Base-by-base conservation (phyloP, 2,797 vertebrate species). In the Meda fulgida region DNA sequence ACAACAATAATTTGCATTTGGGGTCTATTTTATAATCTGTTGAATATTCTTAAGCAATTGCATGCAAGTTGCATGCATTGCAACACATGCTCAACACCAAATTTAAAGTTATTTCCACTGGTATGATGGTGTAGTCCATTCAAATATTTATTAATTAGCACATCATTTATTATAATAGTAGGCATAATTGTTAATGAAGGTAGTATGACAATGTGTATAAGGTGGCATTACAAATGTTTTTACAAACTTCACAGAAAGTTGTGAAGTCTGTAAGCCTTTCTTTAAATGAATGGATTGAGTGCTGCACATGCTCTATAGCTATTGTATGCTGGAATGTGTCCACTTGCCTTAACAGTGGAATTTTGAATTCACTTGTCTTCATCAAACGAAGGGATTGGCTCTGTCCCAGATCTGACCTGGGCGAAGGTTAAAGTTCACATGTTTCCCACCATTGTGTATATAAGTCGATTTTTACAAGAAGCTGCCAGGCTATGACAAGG, bases 361-460 rank as follows among this genome's bases (percentile, higher is more conserved):
- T 53, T 58, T 73, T 85, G 76, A 76, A 76, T 88, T 88, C 88
- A 89, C 70, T 88, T 86, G 67, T 85, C 86, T 83, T 87, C 69
- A 89, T 87, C 80, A 85, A 77, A 81, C 13, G 4, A 60, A 83
- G 21, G 31, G 86, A 82, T 89, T 85, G 86, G n/a, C 66, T 76
- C 58, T 83, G 89, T 88, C 87, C 88, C 16, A 46, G 82, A 83
- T 88, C 63, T 89, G 88, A 89, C 84, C 85, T 80, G 72, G 65
- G 63, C 55, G 26, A 72, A 83, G 90, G 87, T 73, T 83, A 91
- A 84, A 89, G 90, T 90, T 89, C 89, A 83, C 70, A 85, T 86
- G 87, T 89, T 92, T 92, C 90, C 89, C 89, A 90, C 88, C 87
- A 86, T 48, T 71, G 48, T 65, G 63, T 67, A 48, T 85, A 78